A percentile compares a stretch with the other conserved stretches of the same genome.
These are phyloP conservation scores for Geodia barretti DNA, from an alignment of 37 sponge, comb jelly and placozoan genomes.

Conservation along the genomic window DNA sequence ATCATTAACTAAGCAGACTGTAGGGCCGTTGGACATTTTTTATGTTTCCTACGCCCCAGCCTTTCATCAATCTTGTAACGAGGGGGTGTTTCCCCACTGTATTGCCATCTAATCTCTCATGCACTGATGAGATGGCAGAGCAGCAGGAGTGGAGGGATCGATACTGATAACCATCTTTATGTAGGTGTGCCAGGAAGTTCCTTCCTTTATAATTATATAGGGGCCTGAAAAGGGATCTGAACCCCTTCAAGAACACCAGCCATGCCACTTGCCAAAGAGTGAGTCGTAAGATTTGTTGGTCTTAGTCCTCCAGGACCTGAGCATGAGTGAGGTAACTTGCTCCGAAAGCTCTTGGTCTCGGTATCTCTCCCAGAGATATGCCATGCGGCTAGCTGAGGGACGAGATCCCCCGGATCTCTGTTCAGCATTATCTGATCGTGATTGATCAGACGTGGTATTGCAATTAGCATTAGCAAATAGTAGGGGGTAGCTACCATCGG, in stretches of 20 bases:
- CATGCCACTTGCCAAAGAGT: slow-evolving; percentile 21
- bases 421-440: too few species aligned
- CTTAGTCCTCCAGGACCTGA: slow-evolving; percentile 4
- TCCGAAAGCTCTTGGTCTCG: slow-evolving; percentile 4
- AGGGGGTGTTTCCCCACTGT: slow-evolving; percentile 36
- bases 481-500: too few species aligned
- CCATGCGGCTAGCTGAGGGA: too few species aligned
- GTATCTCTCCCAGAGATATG: too few species aligned
- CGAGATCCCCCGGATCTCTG: too few species aligned
- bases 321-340: neutral
- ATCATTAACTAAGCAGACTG: too few species aligned
- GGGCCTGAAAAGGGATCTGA: slow-evolving; percentile 25
- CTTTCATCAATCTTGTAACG: neutral
- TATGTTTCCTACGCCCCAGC: too few species aligned
- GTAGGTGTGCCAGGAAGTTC: slow-evolving; percentile 31
- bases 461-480: too few species aligned
- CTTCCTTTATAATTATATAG: slow-evolving; percentile 8
- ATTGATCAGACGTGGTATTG: too few species aligned
- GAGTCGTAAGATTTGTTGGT: slow-evolving; percentile 22
- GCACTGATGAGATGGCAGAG: slow-evolving; percentile 34
- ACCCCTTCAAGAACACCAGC: slow-evolving; percentile 36
- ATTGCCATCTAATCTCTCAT: slow-evolving; percentile 24
- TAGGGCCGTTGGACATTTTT: too few species aligned
- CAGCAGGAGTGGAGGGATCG: neutral
- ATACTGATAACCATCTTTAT: slow-evolving; percentile 30